Evolutionary conservation across 2,113 vertebrate species (phyloP).

Genomic region (Mobula birostris): DNA sequence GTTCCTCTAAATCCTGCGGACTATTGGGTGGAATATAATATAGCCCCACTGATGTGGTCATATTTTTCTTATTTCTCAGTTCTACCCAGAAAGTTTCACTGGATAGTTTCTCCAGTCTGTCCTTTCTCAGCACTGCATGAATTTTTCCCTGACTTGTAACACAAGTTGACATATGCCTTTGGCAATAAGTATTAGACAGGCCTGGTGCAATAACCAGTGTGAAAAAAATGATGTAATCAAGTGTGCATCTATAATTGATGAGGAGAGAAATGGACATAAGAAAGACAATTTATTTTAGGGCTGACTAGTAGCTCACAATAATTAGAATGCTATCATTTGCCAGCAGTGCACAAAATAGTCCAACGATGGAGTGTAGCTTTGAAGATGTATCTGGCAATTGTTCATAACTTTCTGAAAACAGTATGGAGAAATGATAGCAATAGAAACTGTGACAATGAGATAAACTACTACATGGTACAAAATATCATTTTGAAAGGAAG

Average conservation of each 20-base stretch:
- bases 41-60: too few relatives aligned
- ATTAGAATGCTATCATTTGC: constrained; percentile 16
- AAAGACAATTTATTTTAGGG: background rate
- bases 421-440: background rate
- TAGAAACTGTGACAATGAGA: background rate
- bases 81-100: too few relatives aligned
- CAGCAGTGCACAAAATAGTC: background rate
- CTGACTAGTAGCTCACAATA: background rate
- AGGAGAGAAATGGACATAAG: background rate
- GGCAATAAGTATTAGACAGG: background rate
- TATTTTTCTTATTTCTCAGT: too few relatives aligned
- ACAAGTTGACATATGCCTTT: background rate
- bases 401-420: background rate
- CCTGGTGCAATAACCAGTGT: background rate
- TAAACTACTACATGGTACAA: background rate
- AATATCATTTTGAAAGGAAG: background rate
- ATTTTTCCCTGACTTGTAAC: too few relatives aligned
- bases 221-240: too few relatives aligned
- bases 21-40: too few relatives aligned
- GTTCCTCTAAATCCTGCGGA: too few relatives aligned
- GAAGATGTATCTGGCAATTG: background rate
- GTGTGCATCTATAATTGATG: background rate
- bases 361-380: background rate
- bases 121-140: too few relatives aligned
- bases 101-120: too few relatives aligned